Evolutionary conservation across 2,888 invertebrate genomes (phyloP), one percentile per base, ranked within the genome.

Genomic region (Chalcosyrphus nemorum): DNA sequence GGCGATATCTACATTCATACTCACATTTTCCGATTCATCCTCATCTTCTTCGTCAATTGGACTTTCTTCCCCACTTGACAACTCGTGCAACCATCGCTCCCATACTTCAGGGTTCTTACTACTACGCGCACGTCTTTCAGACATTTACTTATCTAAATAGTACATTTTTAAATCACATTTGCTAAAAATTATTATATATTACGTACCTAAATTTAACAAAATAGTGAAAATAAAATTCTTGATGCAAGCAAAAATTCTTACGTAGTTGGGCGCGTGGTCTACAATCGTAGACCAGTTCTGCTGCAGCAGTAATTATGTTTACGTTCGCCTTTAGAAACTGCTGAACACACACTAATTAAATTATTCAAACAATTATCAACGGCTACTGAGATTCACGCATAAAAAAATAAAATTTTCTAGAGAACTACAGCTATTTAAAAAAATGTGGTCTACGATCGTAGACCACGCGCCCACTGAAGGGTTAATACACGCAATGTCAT

Each of bases 21-120:
- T 52, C 52, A 52, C 27, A 27, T 27, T 24, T 13, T 24, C 52
- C 13, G n/a, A 27, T 52, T 52, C 52, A 52, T 52, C 27, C 27
- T 52, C 27, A 52, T 52, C 52, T 13, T 27, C 27, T 52, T 52
- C 15, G 27, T 52, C 52, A 27, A 52, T 52, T 27, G 27, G 27
- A 27, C 52, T 52, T 52, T 52, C 50, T 52, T 52, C 27, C 4
- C 13, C 52, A 27, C 27, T 52, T 27, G 27, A 52, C 6, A 52
- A n/a, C n/a, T 52, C 27, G 52, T 52, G 41, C 4, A 29, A 7
- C 29, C 2, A 29, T 29, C 29, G 29, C 5, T 29, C 29, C 29
- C 5, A 29, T 29, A 29, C 29, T 29, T 29, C 29, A 29, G 29
- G 5, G 29, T 29, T 4, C 3, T 5, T 29, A 29, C 29, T 29